Evolutionary conservation across 2,888 invertebrate species (phyloP).

Genomic region (Eristalis intricaria): DNA sequence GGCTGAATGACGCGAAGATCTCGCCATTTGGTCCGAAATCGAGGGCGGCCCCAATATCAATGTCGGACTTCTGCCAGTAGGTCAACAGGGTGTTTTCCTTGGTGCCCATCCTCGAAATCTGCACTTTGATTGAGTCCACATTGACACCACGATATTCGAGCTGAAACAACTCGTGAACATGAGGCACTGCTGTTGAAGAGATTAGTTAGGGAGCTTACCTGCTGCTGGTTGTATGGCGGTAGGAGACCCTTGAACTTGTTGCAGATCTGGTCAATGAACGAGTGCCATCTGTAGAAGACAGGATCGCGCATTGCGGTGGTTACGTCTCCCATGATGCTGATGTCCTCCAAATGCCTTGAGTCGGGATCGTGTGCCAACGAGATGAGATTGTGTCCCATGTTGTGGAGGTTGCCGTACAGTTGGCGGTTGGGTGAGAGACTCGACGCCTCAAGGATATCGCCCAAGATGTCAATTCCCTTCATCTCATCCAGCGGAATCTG

Average conservation of each 20-base stretch:
- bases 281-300: slow-evolving; percentile 93
- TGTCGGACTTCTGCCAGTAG: slow-evolving; percentile 90
- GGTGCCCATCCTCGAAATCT: slow-evolving; percentile 74
- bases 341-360: slow-evolving; percentile 86
- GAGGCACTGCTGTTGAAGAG: neutral
- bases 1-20: slow-evolving; percentile 88
- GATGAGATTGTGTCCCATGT: slow-evolving; percentile 90
- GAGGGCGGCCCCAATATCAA: slow-evolving; percentile 90
- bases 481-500: slow-evolving; percentile 79
- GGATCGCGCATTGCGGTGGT: slow-evolving; percentile 94
- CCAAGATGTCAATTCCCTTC: slow-evolving; percentile 89
- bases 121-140: slow-evolving; percentile 74
- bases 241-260: slow-evolving; percentile 86
- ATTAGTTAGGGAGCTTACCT: slow-evolving; percentile 78
- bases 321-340: slow-evolving; percentile 90
- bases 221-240: slow-evolving; percentile 82
- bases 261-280: slow-evolving; percentile 89
- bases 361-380: slow-evolving; percentile 92
- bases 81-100: slow-evolving; percentile 85
- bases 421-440: slow-evolving; percentile 86
- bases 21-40: slow-evolving; percentile 90
- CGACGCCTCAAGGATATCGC: slow-evolving; percentile 89
- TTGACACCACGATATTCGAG: slow-evolving; percentile 49
- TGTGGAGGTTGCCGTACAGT: slow-evolving; percentile 91
- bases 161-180: neutral